Conservation (phyloP, 2,113 vertebrate species). For the Phalacrocorax aristotelis region DNA sequence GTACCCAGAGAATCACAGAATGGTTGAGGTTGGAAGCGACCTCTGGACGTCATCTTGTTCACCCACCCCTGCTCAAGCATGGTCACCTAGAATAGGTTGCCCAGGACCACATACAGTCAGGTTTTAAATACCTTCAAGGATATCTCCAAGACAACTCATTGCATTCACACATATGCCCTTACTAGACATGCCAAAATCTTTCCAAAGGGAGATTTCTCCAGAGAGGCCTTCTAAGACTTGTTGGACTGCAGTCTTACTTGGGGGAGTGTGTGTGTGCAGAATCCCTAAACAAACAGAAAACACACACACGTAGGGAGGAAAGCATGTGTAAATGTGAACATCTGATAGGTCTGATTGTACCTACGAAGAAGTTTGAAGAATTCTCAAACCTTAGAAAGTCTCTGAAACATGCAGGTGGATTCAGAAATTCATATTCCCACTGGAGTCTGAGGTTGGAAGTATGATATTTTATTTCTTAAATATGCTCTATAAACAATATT, state of each 20-base stretch:
- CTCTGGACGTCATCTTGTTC: neutral
- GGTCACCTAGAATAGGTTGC: neutral
- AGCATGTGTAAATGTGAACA: neutral
- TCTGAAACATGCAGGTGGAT: neutral
- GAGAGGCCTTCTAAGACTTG: neutral
- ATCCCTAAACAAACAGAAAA: neutral
- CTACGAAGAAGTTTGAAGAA: neutral
- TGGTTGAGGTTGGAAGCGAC: neutral
- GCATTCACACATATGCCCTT: neutral
- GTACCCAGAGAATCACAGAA: neutral
- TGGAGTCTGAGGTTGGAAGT: neutral
- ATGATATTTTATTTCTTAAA: neutral
- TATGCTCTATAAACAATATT: neutral
- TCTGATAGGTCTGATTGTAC: neutral
- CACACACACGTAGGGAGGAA: neutral
- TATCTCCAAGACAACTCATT: neutral
- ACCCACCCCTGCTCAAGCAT: neutral
- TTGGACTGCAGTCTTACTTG: neutral
- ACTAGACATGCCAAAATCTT: neutral
- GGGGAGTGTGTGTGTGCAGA: neutral
- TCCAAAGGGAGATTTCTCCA: neutral
- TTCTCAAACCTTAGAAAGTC: neutral
- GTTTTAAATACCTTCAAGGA: neutral
- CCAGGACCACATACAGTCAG: accelerated
- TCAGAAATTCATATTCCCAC: neutral